Evolutionary conservation across 2,113 vertebrate species (phyloP).

Genomic region (Myodes glareolus): DNA sequence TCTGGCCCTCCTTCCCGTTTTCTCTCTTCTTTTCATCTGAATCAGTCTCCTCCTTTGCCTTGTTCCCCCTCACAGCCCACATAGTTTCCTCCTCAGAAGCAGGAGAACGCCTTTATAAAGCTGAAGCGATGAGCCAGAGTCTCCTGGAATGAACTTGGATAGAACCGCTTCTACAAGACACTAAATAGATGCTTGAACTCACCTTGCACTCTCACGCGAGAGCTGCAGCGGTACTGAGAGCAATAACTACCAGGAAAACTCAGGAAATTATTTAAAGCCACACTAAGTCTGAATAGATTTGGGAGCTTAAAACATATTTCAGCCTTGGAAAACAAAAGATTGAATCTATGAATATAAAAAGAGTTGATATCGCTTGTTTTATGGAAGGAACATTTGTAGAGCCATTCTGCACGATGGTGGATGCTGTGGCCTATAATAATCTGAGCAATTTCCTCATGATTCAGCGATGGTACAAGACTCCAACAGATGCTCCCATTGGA

Average conservation of each 20-base stretch:
- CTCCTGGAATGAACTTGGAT: constrained; percentile 44
- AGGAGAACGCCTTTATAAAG: constrained; percentile 44
- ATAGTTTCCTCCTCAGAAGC: constrained; percentile 57
- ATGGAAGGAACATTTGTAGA: constrained; percentile 62
- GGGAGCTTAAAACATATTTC: constrained; percentile 69
- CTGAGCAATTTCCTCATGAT: constrained; percentile 65
- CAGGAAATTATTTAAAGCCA: constrained; percentile 41
- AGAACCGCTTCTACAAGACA: constrained; percentile 15
- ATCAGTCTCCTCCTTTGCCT: constrained; percentile 58
- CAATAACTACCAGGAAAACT: constrained; percentile 30
- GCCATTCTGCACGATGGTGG: constrained; percentile 11
- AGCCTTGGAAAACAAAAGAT: constrained; percentile 64
- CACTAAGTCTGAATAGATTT: constrained; percentile 49
- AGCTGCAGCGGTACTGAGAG: not conserved
- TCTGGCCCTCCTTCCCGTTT: constrained; percentile 25
- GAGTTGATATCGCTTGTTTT: constrained; percentile 51
- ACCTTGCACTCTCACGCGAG: not conserved
- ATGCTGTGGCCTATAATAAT: constrained; percentile 49
- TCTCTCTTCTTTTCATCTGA: constrained; percentile 59
- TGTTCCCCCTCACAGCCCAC: constrained; percentile 66
- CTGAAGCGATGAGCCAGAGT: constrained; percentile 32
- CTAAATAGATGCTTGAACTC: constrained; percentile 27
- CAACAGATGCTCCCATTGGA: constrained; percentile 46
- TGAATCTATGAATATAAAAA: constrained; percentile 69
- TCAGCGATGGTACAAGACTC: constrained; percentile 23